These are phyloP conservation scores for Cybosia mesomella DNA, from an alignment of 2,888 invertebrate species.

Conservation along the genomic window DNA sequence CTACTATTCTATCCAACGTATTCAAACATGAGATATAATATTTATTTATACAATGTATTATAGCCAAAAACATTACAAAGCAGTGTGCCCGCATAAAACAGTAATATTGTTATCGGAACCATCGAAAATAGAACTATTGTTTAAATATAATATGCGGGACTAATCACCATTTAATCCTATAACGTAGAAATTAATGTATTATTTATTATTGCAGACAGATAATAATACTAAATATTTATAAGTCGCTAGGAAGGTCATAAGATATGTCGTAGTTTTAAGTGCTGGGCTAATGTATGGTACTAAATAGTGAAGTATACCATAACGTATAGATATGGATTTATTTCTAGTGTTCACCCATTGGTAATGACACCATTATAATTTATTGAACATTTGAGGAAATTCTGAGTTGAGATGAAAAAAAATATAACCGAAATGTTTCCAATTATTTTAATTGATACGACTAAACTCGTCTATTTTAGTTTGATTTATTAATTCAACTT, in stretches of 20 bases:
- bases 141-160: neutral
- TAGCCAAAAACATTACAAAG: neutral
- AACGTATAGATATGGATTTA: too few relatives aligned
- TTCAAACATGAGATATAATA: neutral
- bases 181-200: neutral
- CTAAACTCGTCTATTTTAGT: too few relatives aligned
- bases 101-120: neutral
- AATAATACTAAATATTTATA: neutral
- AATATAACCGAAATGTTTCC: too few relatives aligned
- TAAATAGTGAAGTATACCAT: neutral
- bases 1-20: neutral
- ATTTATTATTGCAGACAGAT: neutral
- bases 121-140: slow-evolving; percentile 7
- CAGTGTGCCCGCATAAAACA: slow-evolving; percentile 30
- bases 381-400: too few relatives aligned
- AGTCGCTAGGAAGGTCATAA: neutral
- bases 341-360: too few relatives aligned
- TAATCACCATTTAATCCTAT: neutral
- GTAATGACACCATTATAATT: too few relatives aligned
- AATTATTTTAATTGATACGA: too few relatives aligned
- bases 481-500: too few relatives aligned
- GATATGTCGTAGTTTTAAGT: neutral
- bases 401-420: too few relatives aligned
- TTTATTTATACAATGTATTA: neutral
- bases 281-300: too few relatives aligned